Evolutionary conservation across 2,113 vertebrate genomes (phyloP), one percentile per base, ranked within the genome.

Genomic region (Myrmecophaga tridactyla): DNA sequence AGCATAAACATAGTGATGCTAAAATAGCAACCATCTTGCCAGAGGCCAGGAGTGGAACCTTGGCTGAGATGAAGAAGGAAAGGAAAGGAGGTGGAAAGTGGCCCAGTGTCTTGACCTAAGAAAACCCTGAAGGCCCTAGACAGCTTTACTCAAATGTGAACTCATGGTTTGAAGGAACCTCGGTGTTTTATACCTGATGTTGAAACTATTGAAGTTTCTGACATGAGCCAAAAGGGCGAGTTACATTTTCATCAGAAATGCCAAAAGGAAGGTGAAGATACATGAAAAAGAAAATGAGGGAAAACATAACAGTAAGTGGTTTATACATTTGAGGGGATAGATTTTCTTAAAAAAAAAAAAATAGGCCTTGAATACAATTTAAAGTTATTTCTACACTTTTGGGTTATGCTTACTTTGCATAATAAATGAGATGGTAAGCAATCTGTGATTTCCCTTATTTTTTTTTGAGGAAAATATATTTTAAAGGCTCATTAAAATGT

Each of bases 401-500:
- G 67, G 94, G 85, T 58, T 83, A 12, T 80, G 56, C 39, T 95
- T 78, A 76, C 29, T 94, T 94, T 96, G 78, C 51, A 86, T 97
- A 91, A 94, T 75, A 93, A 95, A 94, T 53, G 58, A 97, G 90
- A 76, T n/a, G 53, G n/a, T 84, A 89, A 95, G 91, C 46, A 90
- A 39, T 94, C 39, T 92, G 14, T 41, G 39, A 43, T 75, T 89
- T 90, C 41, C 82, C 96, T 48, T 15, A 70, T 95, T 94, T 48
- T 48, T 96, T 53, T 56, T 56, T 39, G 77, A 94, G 39, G 21
- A 80, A 89, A 96, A 87, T 81, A 7, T 46, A 56, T 72, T 96
- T 97, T 95, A 75, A 84, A 95, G 60, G 29, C 78, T 97, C 91
- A 89, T 96, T 97, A 93, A 95, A 94, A 96, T 69, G 46, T 86